Conservation (phyloP, 2,888 invertebrate species). For the Salticus scenicus region DNA sequence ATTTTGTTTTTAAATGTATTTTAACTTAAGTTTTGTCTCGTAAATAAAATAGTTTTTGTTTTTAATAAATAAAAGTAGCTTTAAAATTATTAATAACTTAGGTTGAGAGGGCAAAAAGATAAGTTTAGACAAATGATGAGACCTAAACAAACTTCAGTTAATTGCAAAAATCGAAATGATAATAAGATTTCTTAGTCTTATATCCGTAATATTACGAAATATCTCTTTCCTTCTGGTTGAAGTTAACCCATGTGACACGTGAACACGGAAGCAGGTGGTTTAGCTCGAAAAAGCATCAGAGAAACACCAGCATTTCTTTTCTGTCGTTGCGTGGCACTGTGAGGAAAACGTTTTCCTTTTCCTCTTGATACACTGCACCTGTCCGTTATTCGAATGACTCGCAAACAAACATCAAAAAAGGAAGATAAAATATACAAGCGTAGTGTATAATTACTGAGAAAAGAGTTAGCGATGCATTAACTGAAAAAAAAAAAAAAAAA, state of each 20-base stretch:
- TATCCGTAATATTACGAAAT: neutral
- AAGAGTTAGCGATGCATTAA: neutral
- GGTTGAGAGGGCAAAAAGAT: too few relatives aligned
- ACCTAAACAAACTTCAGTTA: too few relatives aligned
- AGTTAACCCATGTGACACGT: constrained; percentile 46
- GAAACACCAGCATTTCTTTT: constrained; percentile 11
- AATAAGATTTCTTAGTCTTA: too few relatives aligned
- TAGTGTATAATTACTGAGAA: neutral
- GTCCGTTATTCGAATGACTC: constrained; percentile 37
- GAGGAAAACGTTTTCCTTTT: constrained; percentile 37
- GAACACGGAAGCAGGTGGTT: constrained; percentile 52
- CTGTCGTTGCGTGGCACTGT: constrained; percentile 50
- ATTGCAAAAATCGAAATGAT: too few relatives aligned
- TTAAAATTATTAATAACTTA: too few relatives aligned
- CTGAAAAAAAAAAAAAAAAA: too few relatives aligned
- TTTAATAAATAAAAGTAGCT: too few relatives aligned
- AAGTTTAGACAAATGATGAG: too few relatives aligned
- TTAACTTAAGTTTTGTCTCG: too few relatives aligned
- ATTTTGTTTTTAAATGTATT: too few relatives aligned
- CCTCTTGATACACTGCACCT: constrained; percentile 58
- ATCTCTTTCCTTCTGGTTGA: neutral
- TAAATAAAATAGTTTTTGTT: too few relatives aligned
- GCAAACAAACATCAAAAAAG: constrained; percentile 36
- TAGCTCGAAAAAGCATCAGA: constrained; percentile 27
- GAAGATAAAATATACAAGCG: neutral